phyloP scores from a whole-genome alignment of 2,888 invertebrate species.

The Sarcophaga rosellei region DNA sequence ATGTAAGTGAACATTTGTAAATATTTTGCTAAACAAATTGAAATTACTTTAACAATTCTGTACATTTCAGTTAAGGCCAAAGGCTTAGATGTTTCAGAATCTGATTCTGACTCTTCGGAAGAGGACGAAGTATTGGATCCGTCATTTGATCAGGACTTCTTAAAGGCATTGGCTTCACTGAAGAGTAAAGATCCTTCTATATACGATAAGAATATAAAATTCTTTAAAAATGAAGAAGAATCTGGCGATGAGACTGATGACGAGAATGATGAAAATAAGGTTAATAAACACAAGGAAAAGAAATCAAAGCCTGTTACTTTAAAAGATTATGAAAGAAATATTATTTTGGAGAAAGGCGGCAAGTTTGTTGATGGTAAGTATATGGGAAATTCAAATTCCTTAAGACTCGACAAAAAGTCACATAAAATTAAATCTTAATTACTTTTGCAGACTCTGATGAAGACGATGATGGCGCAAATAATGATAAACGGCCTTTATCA shows the following conservation, averaged over 20 bases:
- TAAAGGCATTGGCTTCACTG: conserved; percentile 91
- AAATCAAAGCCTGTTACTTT: conserved; percentile 85
- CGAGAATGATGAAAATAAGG: not conserved
- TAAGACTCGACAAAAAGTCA: not conserved
- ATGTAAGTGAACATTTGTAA: conserved; percentile 82
- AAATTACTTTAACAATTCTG: conserved; percentile 21
- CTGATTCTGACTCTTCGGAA: conserved; percentile 77
- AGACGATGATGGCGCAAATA: conserved; percentile 67
- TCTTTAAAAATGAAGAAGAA: conserved; percentile 83
- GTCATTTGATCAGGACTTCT: conserved; percentile 90
- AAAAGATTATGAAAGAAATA: conserved; percentile 90
- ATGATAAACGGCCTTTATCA: conserved; percentile 75
- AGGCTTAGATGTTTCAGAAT: conserved; percentile 75
- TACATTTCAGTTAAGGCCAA: conserved; percentile 76
- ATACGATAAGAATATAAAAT: conserved; percentile 88
- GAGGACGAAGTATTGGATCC: conserved; percentile 76
- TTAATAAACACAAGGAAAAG: conserved; percentile 68
- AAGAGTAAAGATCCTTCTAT: conserved; percentile 95
- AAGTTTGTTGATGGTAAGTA: conserved; percentile 81
- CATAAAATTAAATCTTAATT: not conserved
- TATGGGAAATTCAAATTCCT: not conserved
- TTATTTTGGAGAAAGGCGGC: conserved; percentile 87
- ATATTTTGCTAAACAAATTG: not conserved
- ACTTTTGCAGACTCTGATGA: conserved; percentile 72
- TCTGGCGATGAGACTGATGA: conserved; percentile 38